Evolutionary conservation across 2,113 vertebrate species (phyloP).

Genomic region (Tringa solitaria): DNA sequence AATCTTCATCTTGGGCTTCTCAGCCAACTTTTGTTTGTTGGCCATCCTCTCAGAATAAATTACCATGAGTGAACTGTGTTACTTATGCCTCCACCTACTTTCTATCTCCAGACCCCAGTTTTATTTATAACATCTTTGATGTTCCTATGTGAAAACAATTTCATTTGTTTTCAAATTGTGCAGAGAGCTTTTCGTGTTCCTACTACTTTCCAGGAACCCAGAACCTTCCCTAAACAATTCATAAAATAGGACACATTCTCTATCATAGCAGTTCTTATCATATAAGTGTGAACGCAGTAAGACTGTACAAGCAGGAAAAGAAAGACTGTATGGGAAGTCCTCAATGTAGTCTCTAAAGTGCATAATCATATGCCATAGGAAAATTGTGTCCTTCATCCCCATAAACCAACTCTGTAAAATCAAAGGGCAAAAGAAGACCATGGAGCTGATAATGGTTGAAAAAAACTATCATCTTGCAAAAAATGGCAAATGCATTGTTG

Average conservation of each 20-base stretch:
- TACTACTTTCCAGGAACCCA: neutral
- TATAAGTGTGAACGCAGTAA: neutral
- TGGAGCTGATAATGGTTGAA: neutral
- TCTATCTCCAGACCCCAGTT: neutral
- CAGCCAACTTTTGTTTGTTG: neutral
- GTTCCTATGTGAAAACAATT: neutral
- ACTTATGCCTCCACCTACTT: neutral
- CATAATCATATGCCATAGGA: neutral
- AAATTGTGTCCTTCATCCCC: neutral
- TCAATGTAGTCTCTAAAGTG: neutral
- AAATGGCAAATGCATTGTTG: neutral
- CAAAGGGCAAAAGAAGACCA: neutral
- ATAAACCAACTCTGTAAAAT: neutral
- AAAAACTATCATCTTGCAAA: neutral
- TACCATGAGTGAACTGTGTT: neutral
- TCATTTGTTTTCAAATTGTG: neutral
- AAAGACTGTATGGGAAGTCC: neutral
- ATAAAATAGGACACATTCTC: neutral
- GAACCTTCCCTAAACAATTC: neutral
- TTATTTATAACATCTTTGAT: neutral
- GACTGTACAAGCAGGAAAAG: neutral
- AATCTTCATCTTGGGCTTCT: neutral
- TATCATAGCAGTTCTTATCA: neutral
- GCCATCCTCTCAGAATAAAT: neutral
- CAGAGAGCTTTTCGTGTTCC: neutral